Conservation (phyloP, 2,888 invertebrate genomes). For the Baccha elongata region DNA sequence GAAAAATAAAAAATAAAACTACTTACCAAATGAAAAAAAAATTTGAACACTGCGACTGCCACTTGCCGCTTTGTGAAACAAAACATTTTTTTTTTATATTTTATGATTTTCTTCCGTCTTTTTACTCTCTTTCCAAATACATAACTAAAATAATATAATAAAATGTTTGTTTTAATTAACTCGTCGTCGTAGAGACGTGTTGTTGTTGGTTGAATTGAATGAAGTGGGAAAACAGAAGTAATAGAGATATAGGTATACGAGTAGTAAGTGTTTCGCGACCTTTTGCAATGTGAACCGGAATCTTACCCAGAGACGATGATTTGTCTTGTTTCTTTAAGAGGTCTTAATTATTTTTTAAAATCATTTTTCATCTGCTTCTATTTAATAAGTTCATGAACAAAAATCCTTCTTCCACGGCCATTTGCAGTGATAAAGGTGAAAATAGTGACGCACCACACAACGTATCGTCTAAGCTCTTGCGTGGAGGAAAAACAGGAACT, state of each 20-base stretch:
- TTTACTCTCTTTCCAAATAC: constrained; percentile 63
- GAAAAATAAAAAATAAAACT: constrained; percentile 22
- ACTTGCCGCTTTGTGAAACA: constrained; percentile 71
- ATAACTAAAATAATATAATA: constrained; percentile 49
- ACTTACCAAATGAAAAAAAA: constrained; percentile 36
- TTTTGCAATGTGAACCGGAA: constrained; percentile 46
- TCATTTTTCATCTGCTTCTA: constrained; percentile 5
- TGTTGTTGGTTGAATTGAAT: neutral
- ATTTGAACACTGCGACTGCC: constrained; percentile 36
- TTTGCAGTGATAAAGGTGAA: constrained; percentile 64
- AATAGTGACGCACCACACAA: constrained; percentile 65
- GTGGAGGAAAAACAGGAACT: constrained; percentile 70
- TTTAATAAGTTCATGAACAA: constrained; percentile 16
- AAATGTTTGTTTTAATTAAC: constrained; percentile 73
- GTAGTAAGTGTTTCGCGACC: constrained; percentile 38
- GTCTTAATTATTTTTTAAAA: too few species aligned
- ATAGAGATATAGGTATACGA: neutral
- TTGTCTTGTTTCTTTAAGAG: neutral
- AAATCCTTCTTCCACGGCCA: constrained; percentile 63
- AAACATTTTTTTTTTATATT: constrained; percentile 49
- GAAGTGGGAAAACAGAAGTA: constrained; percentile 22
- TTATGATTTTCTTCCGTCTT: constrained; percentile 61
- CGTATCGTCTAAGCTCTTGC: constrained; percentile 35
- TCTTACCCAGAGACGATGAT: neutral
- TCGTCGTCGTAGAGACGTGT: constrained; percentile 31